phyloP scores from a whole-genome alignment of 2,888 invertebrate genomes.

The Osmoderma eremita region DNA sequence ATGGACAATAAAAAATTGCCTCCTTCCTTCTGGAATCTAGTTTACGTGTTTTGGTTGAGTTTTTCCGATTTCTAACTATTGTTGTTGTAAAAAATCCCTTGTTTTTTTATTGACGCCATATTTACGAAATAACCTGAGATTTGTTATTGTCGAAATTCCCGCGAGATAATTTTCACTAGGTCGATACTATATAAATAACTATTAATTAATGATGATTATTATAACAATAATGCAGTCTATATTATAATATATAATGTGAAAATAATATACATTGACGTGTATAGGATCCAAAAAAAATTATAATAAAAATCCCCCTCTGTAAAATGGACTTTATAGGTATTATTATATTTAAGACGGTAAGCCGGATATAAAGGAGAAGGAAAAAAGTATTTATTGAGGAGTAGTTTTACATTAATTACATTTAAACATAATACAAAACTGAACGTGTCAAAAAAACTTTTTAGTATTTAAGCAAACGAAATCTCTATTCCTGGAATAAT shows the following conservation, averaged over 20 bases:
- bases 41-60: too few species aligned
- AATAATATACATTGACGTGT: conserved; percentile 17
- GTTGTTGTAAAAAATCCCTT: too few species aligned
- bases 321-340: conserved; percentile 11
- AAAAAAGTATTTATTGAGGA: conserved; percentile 38
- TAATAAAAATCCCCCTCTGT: background rate
- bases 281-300: background rate
- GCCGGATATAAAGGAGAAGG: background rate
- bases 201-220: too few species aligned
- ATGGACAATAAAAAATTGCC: conserved; percentile 12
- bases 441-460: conserved; percentile 48
- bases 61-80: too few species aligned
- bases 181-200: too few species aligned
- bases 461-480: conserved; percentile 29
- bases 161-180: conserved; percentile 48
- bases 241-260: conserved; percentile 34
- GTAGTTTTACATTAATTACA: conserved; percentile 16
- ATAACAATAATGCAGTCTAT: conserved; percentile 3
- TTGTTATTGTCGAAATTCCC: too few species aligned
- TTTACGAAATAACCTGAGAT: too few species aligned
- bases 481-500: conserved; percentile 40
- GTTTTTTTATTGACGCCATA: too few species aligned
- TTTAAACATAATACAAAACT: conserved; percentile 41
- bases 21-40: too few species aligned
- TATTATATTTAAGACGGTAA: background rate